Evolutionary conservation across 2,113 vertebrate genomes (phyloP).

Genomic region (Vireo altiloquus): DNA sequence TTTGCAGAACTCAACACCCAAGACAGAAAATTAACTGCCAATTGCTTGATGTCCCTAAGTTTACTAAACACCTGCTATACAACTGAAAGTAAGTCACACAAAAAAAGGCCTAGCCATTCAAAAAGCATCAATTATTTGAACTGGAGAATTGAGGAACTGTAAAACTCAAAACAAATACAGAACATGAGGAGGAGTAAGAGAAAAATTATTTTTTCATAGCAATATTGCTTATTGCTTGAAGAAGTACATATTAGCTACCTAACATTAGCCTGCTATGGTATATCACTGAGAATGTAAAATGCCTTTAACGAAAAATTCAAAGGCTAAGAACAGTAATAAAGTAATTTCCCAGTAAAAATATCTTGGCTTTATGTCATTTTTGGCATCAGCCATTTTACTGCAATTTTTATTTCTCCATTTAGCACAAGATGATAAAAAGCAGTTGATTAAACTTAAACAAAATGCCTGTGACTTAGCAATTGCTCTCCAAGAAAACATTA

Average conservation of each 20-base stretch:
- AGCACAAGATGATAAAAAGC: neutral
- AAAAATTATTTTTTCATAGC: neutral
- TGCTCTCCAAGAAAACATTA: neutral
- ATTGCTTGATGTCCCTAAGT: neutral
- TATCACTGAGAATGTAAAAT: neutral
- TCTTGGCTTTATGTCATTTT: neutral
- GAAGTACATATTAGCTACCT: neutral
- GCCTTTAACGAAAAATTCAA: neutral
- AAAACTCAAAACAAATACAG: neutral
- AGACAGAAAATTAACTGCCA: neutral
- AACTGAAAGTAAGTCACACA: neutral
- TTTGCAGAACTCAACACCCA: neutral
- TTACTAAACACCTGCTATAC: neutral
- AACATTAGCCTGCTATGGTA: accelerated
- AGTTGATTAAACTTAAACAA: neutral
- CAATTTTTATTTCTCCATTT: neutral
- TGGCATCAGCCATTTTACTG: neutral
- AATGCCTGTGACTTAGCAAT: neutral
- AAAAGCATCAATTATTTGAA: neutral
- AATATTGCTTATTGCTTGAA: neutral
- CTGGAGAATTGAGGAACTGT: neutral
- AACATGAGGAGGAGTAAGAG: neutral
- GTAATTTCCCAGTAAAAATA: neutral
- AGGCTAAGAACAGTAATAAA: neutral
- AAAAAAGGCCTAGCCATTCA: neutral